Conservation (phyloP, 2,797 vertebrate genomes). For the Arctocebus calabarensis region DNA sequence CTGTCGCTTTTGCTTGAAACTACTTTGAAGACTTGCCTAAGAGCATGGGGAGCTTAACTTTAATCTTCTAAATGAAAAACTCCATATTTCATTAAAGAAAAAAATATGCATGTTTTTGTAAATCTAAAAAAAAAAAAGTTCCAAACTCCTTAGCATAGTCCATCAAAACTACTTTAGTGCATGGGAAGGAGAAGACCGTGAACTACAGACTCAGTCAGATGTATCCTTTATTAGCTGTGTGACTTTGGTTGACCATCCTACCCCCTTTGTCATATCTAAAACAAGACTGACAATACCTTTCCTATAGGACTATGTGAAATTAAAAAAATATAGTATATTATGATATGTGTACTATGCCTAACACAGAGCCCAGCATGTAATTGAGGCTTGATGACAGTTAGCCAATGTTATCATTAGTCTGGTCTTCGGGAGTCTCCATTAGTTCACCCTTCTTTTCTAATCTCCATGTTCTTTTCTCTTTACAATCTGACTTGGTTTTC, state of each 20-base stretch:
- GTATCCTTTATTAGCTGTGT: neutral
- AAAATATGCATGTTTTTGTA: too few relatives aligned
- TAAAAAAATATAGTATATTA: neutral
- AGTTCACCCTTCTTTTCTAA: neutral
- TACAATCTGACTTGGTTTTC: neutral
- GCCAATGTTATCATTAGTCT: neutral
- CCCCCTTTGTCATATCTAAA: neutral
- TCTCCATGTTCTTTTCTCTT: neutral
- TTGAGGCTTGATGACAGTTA: neutral
- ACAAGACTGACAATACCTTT: neutral
- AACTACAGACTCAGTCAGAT: constrained; percentile 1
- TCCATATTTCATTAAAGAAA: too few relatives aligned
- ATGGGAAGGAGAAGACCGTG: neutral
- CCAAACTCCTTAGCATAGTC: neutral
- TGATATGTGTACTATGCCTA: neutral
- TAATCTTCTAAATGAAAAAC: too few relatives aligned
- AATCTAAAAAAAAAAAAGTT: neutral
- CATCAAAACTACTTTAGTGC: neutral
- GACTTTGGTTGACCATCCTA: neutral
- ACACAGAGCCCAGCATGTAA: neutral
- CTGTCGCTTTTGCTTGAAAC: too few relatives aligned
- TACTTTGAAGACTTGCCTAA: too few relatives aligned
- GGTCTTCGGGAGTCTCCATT: neutral
- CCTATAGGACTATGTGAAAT: neutral
- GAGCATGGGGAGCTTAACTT: too few relatives aligned